phyloP scores from a whole-genome alignment of 1,140 invertebrate genomes.

The Zaprionus tsacasi region DNA sequence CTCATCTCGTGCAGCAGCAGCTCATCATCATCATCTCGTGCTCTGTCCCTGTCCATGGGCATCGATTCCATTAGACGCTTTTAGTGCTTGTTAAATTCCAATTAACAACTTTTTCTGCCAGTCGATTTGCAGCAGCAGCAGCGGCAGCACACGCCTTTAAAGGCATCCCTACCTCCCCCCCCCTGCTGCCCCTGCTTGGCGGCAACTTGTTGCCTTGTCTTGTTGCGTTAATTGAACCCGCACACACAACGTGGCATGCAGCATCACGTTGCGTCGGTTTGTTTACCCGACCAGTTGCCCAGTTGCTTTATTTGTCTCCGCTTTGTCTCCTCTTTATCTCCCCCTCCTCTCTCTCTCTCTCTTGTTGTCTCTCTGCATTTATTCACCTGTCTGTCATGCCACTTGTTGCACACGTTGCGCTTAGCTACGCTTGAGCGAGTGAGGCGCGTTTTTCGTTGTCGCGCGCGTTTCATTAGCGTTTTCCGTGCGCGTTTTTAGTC shows the following conservation, averaged over 20 bases:
- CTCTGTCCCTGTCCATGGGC: slow-evolving; percentile 32
- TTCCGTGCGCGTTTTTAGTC: slow-evolving; percentile 40
- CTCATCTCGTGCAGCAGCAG: slow-evolving; percentile 21
- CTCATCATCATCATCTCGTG: slow-evolving; percentile 5
- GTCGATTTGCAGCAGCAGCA: slow-evolving; percentile 38
- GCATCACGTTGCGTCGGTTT: slow-evolving; percentile 52
- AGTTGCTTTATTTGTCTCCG: slow-evolving; percentile 12
- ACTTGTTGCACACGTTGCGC: slow-evolving; percentile 32
- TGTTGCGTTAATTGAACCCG: slow-evolving; percentile 76
- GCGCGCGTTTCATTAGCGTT: slow-evolving; percentile 39
- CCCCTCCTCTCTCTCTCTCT: background rate
- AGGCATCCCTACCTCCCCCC: background rate
- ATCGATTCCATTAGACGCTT: slow-evolving; percentile 75
- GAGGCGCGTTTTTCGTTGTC: background rate
- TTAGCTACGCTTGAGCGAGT: background rate
- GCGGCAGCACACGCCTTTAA: slow-evolving; percentile 15
- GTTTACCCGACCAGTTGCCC: slow-evolving; percentile 39
- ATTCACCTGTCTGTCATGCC: slow-evolving; percentile 32
- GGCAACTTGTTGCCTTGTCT: slow-evolving; percentile 18
- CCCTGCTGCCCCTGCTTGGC: background rate
- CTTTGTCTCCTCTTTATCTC: no score
- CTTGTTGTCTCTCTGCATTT: background rate
- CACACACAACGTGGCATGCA: slow-evolving; percentile 59
- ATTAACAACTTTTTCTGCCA: slow-evolving; percentile 81
- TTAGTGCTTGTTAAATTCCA: slow-evolving; percentile 83